Evolutionary conservation across 2,797 vertebrate genomes (phyloP).

Genomic region (Rhincodon typus): DNA sequence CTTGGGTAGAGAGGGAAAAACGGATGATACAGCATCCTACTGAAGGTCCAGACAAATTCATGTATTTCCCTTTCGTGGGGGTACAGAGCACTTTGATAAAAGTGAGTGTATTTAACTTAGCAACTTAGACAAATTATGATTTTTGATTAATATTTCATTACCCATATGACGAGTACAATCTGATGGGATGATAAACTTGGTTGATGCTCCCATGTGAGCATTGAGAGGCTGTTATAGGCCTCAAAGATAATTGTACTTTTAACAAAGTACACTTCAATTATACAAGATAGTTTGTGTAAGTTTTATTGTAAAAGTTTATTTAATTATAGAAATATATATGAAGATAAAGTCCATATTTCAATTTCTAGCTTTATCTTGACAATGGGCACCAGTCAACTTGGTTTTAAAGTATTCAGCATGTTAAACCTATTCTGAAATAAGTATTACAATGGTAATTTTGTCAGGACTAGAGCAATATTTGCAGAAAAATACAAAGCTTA

Average conservation of each 20-base stretch:
- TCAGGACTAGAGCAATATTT: not conserved
- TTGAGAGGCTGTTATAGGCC: not conserved
- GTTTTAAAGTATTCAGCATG: not conserved
- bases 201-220: not conserved
- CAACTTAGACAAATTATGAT: slow-evolving; percentile 28
- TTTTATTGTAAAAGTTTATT: slow-evolving; percentile 25
- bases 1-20: not conserved
- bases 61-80: not conserved
- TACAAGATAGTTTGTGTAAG: slow-evolving; percentile 12
- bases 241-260: slow-evolving; percentile 16
- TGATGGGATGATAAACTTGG: slow-evolving; percentile 20
- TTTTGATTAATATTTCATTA: slow-evolving; percentile 32
- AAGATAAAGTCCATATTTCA: not conserved
- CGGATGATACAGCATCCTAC: not conserved
- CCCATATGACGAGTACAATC: slow-evolving; percentile 32
- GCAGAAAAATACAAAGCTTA: not conserved
- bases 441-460: not conserved
- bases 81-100: not conserved
- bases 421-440: not conserved
- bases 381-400: not conserved
- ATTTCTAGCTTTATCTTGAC: not conserved
- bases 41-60: not conserved
- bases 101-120: not conserved
- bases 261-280: not conserved
- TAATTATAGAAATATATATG: slow-evolving; percentile 27